phyloP scores from a whole-genome alignment of 2,888 invertebrate species.

The Cryptocheilus praepositus region DNA sequence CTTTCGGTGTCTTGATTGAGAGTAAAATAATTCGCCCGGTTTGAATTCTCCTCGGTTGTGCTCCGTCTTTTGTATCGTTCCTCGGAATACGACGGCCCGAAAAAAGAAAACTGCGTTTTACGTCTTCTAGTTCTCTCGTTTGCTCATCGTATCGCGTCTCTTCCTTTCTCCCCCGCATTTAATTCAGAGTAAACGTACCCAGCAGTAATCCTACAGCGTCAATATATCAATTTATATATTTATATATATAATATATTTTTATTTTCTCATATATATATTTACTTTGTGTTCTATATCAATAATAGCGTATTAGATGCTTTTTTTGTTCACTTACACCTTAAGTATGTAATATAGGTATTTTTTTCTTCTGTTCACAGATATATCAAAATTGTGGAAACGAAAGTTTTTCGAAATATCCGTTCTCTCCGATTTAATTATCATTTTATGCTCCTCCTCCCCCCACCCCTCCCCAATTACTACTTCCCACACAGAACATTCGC shows the following conservation, averaged over 20 bases:
- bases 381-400: conserved; percentile 71
- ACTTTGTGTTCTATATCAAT: conserved; percentile 70
- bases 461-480: conserved; percentile 19
- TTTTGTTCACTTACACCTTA: conserved; percentile 71
- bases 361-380: conserved; percentile 66
- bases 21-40: conserved; percentile 2
- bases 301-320: conserved; percentile 71
- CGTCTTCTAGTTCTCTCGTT: conserved; percentile 4
- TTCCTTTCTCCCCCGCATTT: conserved; percentile 16
- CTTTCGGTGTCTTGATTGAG: background rate
- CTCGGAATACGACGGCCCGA: background rate
- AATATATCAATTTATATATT: conserved; percentile 66
- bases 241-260: conserved; percentile 26
- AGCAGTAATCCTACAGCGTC: conserved; percentile 66
- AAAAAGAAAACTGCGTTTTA: no score
- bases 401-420: conserved; percentile 64
- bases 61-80: background rate
- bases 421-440: conserved; percentile 36
- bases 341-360: conserved; percentile 72
- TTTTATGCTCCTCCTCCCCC: conserved; percentile 14
- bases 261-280: conserved; percentile 64
- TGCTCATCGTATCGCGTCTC: conserved; percentile 4
- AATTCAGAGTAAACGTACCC: conserved; percentile 56
- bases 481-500: conserved; percentile 22
- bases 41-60: conserved; percentile 1